phyloP scores from a whole-genome alignment of 1,140 invertebrate species.

The Achatina immaculata region DNA sequence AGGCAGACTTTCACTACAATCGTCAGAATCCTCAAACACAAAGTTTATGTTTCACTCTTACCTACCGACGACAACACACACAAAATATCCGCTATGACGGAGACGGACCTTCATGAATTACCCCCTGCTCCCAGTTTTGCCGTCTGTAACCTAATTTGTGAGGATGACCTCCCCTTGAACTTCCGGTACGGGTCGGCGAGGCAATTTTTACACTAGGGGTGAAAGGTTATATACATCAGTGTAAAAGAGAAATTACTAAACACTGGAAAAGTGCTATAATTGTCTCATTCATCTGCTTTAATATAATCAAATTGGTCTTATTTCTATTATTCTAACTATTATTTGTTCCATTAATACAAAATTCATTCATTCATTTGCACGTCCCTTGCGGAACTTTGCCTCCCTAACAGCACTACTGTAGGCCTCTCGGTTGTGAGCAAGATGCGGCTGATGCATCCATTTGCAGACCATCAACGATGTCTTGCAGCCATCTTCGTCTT shows the following conservation, averaged over 20 bases:
- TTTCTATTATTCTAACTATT: no score
- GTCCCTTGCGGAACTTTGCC: no score
- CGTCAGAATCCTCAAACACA: background rate
- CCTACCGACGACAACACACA: background rate
- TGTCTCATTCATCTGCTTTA: no score
- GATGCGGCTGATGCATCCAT: no score
- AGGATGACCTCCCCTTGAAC: slow-evolving; percentile 7
- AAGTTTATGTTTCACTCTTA: background rate
- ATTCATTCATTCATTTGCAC: no score
- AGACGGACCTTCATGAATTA: background rate
- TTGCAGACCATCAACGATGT: no score
- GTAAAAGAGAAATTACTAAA: background rate
- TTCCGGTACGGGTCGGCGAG: slow-evolving; percentile 7
- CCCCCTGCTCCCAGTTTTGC: background rate
- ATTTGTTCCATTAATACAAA: no score
- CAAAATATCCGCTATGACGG: background rate
- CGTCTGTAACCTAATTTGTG: slow-evolving; percentile 13
- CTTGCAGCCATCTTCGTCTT: no score
- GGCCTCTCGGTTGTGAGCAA: no score
- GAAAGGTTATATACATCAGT: background rate
- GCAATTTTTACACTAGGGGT: background rate
- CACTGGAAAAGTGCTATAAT: no score
- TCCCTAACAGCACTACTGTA: no score
- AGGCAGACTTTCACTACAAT: background rate
- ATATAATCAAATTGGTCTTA: no score